Evolutionary conservation across 1,140 invertebrate species (phyloP).

Genomic region (Apolygus lucorum): DNA sequence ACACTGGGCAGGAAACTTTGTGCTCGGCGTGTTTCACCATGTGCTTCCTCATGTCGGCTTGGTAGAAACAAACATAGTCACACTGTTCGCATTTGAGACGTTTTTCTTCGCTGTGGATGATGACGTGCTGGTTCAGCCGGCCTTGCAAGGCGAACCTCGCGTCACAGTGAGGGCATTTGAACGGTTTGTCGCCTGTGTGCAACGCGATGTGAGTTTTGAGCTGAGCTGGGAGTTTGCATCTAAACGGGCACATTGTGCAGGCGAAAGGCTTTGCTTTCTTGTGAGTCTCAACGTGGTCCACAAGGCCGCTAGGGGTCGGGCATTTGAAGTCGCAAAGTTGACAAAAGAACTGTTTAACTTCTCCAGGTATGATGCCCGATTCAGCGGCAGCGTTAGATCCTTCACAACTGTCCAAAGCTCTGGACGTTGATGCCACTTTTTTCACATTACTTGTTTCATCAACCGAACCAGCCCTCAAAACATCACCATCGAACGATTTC

Average conservation of each 20-base stretch:
- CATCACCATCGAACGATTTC: too few species aligned
- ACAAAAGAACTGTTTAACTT: not conserved
- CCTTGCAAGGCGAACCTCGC: not conserved
- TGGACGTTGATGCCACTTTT: too few species aligned
- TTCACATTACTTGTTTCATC: too few species aligned
- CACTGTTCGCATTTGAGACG: not conserved
- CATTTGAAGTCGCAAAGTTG: not conserved
- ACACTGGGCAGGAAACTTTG: not conserved
- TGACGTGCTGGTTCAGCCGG: not conserved
- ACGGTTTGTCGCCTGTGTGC: not conserved
- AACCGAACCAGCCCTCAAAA: too few species aligned
- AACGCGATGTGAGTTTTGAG: not conserved
- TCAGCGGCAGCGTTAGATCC: too few species aligned
- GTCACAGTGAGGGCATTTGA: not conserved
- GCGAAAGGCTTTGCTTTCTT: not conserved
- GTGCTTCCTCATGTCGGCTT: not conserved
- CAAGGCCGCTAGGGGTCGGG: not conserved
- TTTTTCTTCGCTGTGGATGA: not conserved
- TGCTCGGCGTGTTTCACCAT: not conserved
- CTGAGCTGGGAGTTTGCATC: not conserved
- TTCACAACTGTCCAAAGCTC: too few species aligned
- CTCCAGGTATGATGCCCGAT: too few species aligned
- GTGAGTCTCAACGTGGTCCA: not conserved
- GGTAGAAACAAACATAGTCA: not conserved
- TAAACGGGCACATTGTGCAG: not conserved